Evolutionary conservation across 2,797 vertebrate genomes (phyloP), one percentile per base, ranked within the genome.

Genomic region (Epinephelus awoara): DNA sequence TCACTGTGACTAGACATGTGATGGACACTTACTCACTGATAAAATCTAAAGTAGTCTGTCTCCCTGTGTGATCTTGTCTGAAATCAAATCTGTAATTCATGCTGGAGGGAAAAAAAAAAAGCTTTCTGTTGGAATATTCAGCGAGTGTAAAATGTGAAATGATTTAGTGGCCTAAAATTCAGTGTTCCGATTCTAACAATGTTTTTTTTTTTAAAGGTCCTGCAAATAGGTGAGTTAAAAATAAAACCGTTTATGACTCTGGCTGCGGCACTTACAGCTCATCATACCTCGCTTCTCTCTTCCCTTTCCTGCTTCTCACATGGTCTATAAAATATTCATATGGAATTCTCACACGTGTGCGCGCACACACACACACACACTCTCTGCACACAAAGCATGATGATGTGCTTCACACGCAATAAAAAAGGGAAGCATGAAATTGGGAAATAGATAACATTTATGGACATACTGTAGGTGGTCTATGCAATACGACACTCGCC

Each of bases 321-420:
- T n/a, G 72, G 67, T 47, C 29, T 54, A 83, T 91, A 10, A 90
- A 88, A 88, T 85, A 91, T 91, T 92, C 65, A 90, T 84, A 25
- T 55, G 6, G 55, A 68, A 77, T 82, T 80, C 57, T 80, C 79
- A 85, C 79, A 76, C 25, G 6, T 77, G 56, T 63, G 52, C 56
- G 6, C 65, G 51, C 50, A 72, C 12, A 68, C 15, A n/a, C n/a
- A 58, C 59, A 69, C 55, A 58, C 18, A 63, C 61, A 29, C 52
- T 49, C 63, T 38, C 56, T 62, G n/a, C 47, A 54, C 58, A 62
- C 19, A 25, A 44, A 38, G 21, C 34, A 77, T 0, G 1, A 2
- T 47, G 1, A 2, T 51, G 56, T 42, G 40, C 63, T 72, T 77
- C 44, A 71, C 68, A 80, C 3, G 66, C 71, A 79, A 77, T 67